Base-by-base conservation (phyloP, 2,113 vertebrate species). In the Caretta caretta region DNA sequence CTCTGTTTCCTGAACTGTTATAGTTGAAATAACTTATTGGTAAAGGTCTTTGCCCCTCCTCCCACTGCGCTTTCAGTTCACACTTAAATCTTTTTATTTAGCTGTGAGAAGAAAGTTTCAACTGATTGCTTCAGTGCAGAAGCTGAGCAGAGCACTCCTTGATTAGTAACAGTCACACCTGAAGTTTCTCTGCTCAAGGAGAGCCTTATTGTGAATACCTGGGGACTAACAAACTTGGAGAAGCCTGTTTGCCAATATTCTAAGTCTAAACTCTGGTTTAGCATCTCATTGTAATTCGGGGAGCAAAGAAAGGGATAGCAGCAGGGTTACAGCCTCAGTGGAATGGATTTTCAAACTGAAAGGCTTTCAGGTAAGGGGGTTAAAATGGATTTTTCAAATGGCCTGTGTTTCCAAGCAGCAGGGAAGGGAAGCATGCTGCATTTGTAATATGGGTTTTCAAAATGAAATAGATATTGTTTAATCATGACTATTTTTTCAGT, bases 351-450 rank as follows among this genome's bases (percentile, higher is more conserved):
- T 29, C 75, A 78, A 42, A 48, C 42, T 48, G 42, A 46, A 48
- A 78, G 46, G 24, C 46, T 78, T 48, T 85, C 75, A 0, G 46
- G 11, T 86, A 0, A 83, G 25, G 3, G 0, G 8, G 13, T 57
- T 29, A 0, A 2, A 7, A 10, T 0, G 20, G 12, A 17, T 31
- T 35, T 5, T 7, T 20, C 9, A 20, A 0, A 5, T n/a, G 53
- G 24, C 2, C 16, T 8, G 27, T 5, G 22, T 27, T 6, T 35
- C 4, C 13, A 27, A 3, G 72, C n/a, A 0, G 3, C 1, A 10
- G 0, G 8, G 48, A 49, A 8, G 0, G 13, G 48, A 49, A 10
- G 72, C 80, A 0, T 2, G 5, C 2, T 0, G 20, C 20, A 4
- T 10, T 4, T 82, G 48, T 86, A 8, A 4, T 35, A 0, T 2